Evolutionary conservation across 2,797 vertebrate species (phyloP), one percentile per base, ranked within the genome.

Genomic region (Cyprinodon diabolis): DNA sequence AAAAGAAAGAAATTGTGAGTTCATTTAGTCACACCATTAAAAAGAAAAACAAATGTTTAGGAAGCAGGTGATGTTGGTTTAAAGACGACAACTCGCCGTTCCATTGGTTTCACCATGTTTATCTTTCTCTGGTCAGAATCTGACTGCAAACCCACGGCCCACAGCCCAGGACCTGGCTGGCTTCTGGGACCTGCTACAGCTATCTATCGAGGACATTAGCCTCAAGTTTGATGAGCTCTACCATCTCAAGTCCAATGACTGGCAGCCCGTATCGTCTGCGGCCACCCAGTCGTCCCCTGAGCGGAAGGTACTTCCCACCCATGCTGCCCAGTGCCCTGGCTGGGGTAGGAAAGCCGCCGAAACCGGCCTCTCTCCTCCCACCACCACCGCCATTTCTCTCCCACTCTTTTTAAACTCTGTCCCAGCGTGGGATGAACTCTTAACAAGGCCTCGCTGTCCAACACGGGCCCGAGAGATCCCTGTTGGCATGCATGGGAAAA

Each of bases 211-310:
- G 93, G 98, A 99, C 93, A 98, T 99, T 95, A 99, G 98, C 94
- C 97, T 99, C 95, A 99, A 99, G 94, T 99, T 99, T 62, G 98
- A 99, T 4, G 98, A 99, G 90, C 96, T 99, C 87, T 99, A 99
- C 94, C 98, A 99, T 84, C 97, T 99, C 91, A 99, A 99, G 93
- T 95, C 98, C 66, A 99, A 96, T 78, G 97, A 97, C 94, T 99
- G 98, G 98, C 96, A 97, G 86, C 74, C 97, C 71, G 85, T 77
- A 43, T 81, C 72, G 5, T 80, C 87, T 80, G 83, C 87, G 58
- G 90, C 88, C 78, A 86, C 77, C 91, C 92, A 89, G 85, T 93
- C 97, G 78, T 95, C 95, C 89, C 95, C 95, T 54, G 97, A 98
- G 93, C 97, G 97, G 95, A 98, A 98, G 96, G 98, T 99, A 96